Evolutionary conservation across 2,113 vertebrate species (phyloP).

Genomic region (Potamarius usumacintae): DNA sequence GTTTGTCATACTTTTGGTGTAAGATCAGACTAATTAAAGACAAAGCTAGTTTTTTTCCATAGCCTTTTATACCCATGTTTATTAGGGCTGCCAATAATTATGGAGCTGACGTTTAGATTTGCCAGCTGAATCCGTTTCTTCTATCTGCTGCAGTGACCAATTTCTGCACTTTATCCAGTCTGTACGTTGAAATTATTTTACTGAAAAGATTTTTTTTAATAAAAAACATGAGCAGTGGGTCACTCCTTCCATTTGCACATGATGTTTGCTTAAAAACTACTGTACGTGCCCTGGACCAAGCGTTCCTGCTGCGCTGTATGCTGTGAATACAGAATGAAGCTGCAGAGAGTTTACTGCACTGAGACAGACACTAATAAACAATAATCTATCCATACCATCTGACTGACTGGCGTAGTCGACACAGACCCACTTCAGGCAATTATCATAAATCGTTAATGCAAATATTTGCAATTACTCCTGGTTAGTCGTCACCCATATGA

Average conservation of each 20-base stretch:
- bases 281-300: background rate
- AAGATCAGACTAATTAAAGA: background rate
- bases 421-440: background rate
- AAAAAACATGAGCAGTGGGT: background rate
- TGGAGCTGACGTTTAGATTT: background rate
- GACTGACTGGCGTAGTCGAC: background rate
- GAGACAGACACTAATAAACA: background rate
- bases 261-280: background rate
- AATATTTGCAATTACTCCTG: slow-evolving; percentile 7
- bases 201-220: background rate
- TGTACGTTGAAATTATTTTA: background rate
- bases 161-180: background rate
- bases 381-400: slow-evolving; percentile 2
- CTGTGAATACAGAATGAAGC: background rate
- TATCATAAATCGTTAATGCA: slow-evolving; percentile 23
- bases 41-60: background rate
- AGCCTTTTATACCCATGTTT: background rate
- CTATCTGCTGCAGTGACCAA: background rate
- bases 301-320: background rate
- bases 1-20: background rate
- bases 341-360: background rate
- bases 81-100: background rate
- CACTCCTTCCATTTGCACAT: background rate
- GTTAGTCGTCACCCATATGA: slow-evolving; percentile 12
- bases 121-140: background rate